A percentile compares a stretch with the other conserved stretches of the same genome.
Conservation (phyloP, 2,113 vertebrate species). For the Scatophagus argus region DNA sequence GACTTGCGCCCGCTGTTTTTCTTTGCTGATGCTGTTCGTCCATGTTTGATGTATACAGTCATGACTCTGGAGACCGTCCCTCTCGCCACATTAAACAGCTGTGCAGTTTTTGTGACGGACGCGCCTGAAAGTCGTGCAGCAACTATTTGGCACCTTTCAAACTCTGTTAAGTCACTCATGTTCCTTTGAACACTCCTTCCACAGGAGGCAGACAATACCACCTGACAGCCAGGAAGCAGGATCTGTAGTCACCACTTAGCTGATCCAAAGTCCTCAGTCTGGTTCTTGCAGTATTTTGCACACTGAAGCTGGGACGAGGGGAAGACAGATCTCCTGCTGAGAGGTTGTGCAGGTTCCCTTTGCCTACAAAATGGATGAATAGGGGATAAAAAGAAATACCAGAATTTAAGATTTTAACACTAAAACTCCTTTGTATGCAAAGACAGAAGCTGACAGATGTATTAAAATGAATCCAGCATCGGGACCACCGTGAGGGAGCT, state of each 20-base stretch:
- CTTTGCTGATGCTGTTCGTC: constrained; percentile 49
- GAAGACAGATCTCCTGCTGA: not conserved
- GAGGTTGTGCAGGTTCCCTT: not conserved
- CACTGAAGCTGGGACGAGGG: not conserved
- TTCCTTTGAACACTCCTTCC: not conserved
- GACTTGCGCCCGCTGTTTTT: constrained; percentile 61
- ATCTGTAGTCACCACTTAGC: not conserved
- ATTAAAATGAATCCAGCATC: not conserved
- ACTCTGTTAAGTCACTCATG: constrained; percentile 63
- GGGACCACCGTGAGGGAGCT: not conserved
- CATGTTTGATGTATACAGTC: constrained; percentile 49
- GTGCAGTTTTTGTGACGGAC: constrained; percentile 56
- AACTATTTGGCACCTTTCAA: constrained; percentile 61
- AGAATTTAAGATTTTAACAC: not conserved
- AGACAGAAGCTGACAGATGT: too few species aligned
- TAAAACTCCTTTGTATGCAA: not conserved
- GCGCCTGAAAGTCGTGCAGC: constrained; percentile 37
- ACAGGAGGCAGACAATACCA: not conserved
- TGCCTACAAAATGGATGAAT: not conserved
- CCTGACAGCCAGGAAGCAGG: not conserved
- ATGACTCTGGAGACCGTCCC: constrained; percentile 57
- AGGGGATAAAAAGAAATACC: not conserved
- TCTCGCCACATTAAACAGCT: constrained; percentile 51
- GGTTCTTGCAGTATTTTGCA: constrained; percentile 12
- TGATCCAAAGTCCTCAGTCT: not conserved